Evolutionary conservation across 2,888 invertebrate species (phyloP).

Genomic region (Rhogogaster chlorosoma): DNA sequence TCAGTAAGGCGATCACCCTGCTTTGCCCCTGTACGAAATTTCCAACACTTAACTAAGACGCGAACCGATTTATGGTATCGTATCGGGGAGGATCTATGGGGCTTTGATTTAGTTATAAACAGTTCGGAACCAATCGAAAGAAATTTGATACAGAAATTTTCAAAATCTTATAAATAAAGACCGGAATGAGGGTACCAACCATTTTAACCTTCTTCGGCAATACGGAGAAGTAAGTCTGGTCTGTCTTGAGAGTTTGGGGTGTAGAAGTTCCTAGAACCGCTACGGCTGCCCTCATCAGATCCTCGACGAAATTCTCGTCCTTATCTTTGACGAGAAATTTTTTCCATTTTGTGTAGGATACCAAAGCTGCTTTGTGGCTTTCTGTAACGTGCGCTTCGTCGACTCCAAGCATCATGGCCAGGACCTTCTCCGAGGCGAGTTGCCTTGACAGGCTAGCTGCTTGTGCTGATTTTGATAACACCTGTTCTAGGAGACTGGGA

Average conservation of each 20-base stretch:
- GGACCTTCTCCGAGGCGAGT: constrained; percentile 85
- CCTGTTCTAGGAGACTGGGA: constrained; percentile 85
- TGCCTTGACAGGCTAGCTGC: constrained; percentile 80
- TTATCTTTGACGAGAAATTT: constrained; percentile 90
- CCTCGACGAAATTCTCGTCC: constrained; percentile 91
- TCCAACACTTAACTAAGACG: constrained; percentile 51
- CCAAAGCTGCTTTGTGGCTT: constrained; percentile 84
- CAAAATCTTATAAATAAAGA: not conserved
- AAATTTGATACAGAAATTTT: not conserved
- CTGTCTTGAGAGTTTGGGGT: constrained; percentile 70
- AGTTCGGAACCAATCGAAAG: not conserved
- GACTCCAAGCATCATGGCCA: constrained; percentile 91
- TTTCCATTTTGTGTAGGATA: constrained; percentile 89
- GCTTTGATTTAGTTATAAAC: not conserved
- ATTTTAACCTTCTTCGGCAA: constrained; percentile 89
- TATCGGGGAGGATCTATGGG: not conserved
- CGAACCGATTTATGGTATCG: not conserved
- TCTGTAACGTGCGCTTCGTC: constrained; percentile 86
- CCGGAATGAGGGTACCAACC: constrained; percentile 78
- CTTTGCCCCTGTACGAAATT: constrained; percentile 86
- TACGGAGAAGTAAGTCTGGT: constrained; percentile 86
- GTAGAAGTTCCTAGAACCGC: constrained; percentile 83
- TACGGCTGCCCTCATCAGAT: constrained; percentile 90
- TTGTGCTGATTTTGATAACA: constrained; percentile 80
- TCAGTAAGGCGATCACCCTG: constrained; percentile 88